Evolutionary conservation across 2,113 vertebrate genomes (phyloP), one percentile per base, ranked within the genome.

Genomic region (Chitala chitala): DNA sequence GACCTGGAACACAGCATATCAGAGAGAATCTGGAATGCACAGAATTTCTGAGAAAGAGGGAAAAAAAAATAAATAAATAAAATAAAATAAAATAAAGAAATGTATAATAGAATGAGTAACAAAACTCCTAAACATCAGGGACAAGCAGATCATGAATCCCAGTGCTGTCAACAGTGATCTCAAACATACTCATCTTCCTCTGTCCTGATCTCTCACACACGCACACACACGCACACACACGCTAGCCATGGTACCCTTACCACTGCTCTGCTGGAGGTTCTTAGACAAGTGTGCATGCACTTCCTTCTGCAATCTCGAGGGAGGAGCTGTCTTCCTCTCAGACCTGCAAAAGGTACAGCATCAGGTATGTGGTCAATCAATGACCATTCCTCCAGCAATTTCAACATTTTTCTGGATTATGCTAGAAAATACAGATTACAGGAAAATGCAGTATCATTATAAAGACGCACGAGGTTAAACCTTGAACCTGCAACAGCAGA

Each of bases 231-330:
- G 3, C 46, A 0, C 0, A 56, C 20, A 40, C 36, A 22, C 31
- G 8, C 50, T 55, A 5, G 38, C n/a, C 29, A 42, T 33, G 51
- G 29, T 26, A 22, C 9, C 83, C 89, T 90, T 81, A 91, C 90
- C 1, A 42, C 72, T 48, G n/a, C 54, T 78, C 68, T 81, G 86
- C 36, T 81, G 89, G 61, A 79, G 61, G 75, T 90, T 92, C 73
- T 84, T 85, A 68, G 88, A 89, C 42, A 92, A 87, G 80, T 90
- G 89, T 75, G 86, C 75, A 0, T 90, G 82, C 10, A 91, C 82
- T 82, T 92, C 90, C 78, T 89, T 92, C 73, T 92, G 90, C 75
- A 90, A 91, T 40, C 88, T 82, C 0, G 88, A 79, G 0, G 90
- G 84, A 4, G 89, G 81, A 46, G 80, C 83, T 87, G 90, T 92